A percentile compares a stretch with the other conserved stretches of the same genome.
phyloP scores from a whole-genome alignment of 2,113 vertebrate genomes.

The Arizona elegans region DNA sequence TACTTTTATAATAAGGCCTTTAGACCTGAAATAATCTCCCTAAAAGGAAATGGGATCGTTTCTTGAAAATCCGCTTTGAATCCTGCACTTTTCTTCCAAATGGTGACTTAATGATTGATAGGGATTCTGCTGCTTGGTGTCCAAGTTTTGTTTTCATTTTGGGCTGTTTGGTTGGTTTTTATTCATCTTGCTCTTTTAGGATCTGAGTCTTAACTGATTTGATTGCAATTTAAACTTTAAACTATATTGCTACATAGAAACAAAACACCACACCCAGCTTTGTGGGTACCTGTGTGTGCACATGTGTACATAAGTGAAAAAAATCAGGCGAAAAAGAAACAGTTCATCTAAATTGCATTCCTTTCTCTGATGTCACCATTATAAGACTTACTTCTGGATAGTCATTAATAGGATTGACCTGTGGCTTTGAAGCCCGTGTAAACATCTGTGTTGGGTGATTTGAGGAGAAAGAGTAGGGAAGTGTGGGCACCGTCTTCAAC shows the following conservation, averaged over 20 bases:
- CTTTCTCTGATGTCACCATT: neutral
- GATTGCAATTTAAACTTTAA: neutral
- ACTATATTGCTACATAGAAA: neutral
- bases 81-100: neutral
- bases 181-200: neutral
- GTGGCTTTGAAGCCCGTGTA: neutral
- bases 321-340: neutral
- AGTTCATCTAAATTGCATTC: neutral
- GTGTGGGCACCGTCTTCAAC: neutral
- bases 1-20: neutral
- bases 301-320: neutral
- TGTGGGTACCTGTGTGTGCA: neutral
- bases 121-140: neutral
- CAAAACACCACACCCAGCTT: neutral
- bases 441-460: neutral
- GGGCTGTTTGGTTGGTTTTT: neutral
- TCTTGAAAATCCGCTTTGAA: neutral
- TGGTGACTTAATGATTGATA: neutral
- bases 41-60: neutral
- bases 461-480: neutral
- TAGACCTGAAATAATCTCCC: neutral
- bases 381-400: neutral
- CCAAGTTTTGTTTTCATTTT: neutral
- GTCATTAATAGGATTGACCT: neutral
- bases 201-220: neutral